A percentile compares a stretch with the other conserved stretches of the same genome.
phyloP scores from a whole-genome alignment of 2,113 vertebrate genomes.

The Zapornia atra region DNA sequence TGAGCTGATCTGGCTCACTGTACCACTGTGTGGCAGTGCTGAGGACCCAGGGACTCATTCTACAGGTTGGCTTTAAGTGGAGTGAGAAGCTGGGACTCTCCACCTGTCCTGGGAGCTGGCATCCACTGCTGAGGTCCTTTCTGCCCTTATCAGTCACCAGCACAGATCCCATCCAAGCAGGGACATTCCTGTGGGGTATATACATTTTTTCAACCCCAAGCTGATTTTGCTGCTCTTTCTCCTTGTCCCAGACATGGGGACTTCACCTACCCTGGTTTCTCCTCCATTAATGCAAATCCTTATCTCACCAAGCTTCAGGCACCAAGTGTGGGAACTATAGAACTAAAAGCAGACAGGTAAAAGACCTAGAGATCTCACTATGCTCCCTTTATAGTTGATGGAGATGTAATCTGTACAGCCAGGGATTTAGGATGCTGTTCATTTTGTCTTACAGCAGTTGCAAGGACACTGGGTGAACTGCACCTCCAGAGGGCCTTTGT shows the following conservation, averaged over 20 bases:
- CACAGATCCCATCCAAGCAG: not conserved
- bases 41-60: too few species aligned
- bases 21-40: not conserved
- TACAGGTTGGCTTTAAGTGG: not conserved
- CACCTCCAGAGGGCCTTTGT: conserved; percentile 30
- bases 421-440: not conserved
- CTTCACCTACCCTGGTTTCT: not conserved
- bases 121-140: not conserved
- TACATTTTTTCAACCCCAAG: not conserved
- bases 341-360: not conserved
- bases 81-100: not conserved
- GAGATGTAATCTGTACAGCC: not conserved
- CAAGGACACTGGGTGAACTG: not conserved
- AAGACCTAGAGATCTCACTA: not conserved
- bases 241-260: not conserved
- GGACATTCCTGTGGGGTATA: not conserved
- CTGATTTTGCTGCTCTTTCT: not conserved
- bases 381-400: not conserved
- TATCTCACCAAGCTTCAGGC: not conserved
- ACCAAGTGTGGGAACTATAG: not conserved
- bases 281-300: not conserved
- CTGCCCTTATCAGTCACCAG: not conserved
- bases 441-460: not conserved
- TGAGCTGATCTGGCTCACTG: not conserved
- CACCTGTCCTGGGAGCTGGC: not conserved